Percentiles rank a stretch among this genome's conserved stretches.
Evolutionary conservation across 2,113 vertebrate genomes (phyloP).

Genomic region (Xiphias gladius): DNA sequence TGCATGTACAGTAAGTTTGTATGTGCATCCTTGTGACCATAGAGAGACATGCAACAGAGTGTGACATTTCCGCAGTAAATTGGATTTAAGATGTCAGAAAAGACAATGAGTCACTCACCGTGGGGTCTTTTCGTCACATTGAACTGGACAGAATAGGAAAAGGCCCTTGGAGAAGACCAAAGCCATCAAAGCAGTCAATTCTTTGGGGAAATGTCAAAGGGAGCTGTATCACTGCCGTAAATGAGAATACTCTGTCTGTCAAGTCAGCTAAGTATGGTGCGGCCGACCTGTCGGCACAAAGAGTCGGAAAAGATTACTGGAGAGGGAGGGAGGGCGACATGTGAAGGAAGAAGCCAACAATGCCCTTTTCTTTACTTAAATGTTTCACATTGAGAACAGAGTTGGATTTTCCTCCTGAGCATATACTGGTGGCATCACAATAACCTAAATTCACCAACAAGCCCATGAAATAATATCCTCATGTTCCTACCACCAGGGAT

Average conservation of each 20-base stretch:
- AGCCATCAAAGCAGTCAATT: slow-evolving; percentile 65
- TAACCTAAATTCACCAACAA: slow-evolving; percentile 58
- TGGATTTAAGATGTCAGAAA: slow-evolving; percentile 66
- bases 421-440: slow-evolving; percentile 48
- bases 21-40: not conserved
- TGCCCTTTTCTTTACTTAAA: slow-evolving; percentile 36
- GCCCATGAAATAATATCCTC: slow-evolving; percentile 43
- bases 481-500: slow-evolving; percentile 44
- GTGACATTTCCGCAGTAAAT: slow-evolving; percentile 56
- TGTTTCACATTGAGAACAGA: slow-evolving; percentile 20
- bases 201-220: slow-evolving; percentile 66
- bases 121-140: slow-evolving; percentile 36
- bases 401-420: slow-evolving; percentile 42
- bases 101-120: slow-evolving; percentile 69
- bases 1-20: not conserved
- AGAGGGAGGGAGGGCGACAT: not conserved
- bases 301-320: slow-evolving; percentile 29
- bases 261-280: slow-evolving; percentile 48
- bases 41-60: slow-evolving; percentile 34
- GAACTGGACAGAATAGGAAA: slow-evolving; percentile 61
- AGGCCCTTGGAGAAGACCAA: slow-evolving; percentile 43
- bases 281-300: slow-evolving; percentile 37
- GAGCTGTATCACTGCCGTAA: slow-evolving; percentile 53
- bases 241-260: slow-evolving; percentile 67
- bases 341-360: slow-evolving; percentile 33